Base-by-base conservation (phyloP, 2,797 vertebrate genomes). In the Alcedo atthis region DNA sequence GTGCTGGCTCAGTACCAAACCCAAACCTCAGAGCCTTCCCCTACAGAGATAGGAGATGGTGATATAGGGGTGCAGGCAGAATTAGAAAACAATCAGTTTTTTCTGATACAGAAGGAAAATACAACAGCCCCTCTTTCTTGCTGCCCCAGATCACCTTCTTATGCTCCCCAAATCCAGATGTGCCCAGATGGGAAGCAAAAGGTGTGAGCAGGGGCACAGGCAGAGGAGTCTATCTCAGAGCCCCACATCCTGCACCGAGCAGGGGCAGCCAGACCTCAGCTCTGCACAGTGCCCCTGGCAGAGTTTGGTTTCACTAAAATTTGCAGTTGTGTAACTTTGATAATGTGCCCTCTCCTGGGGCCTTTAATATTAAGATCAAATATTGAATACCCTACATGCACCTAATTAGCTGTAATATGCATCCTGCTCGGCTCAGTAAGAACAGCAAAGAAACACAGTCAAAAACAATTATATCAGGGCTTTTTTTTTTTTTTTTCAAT, bases 321-420 rank as follows among this genome's bases (percentile, higher is more conserved):
- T 46, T 69, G 68, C 78, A 70, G 19, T n/a, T 82, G 63, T 74
- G 49, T 87, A 92, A 82, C 92, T 94, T 46, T 51, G 81, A 82
- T 80, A 82, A 89, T 21, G n/a, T 90, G 69, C 46, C 78, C 71
- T 84, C 92, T 95, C 93, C 84, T 11, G 84, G n/a, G 94, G 57
- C 88, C 84, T 73, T 85, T 30, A 87, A 74, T 82, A 90, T 87
- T 67, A 70, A 95, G 86, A 90, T 90, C 81, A 94, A 94, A 94
- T 75, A 87, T 54, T 80, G 89, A 89, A 85, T 74, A 92, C 86
- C 64, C 86, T 82, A 67, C 54, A 51, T 71, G 92, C 54, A 71
- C 64, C 68, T 95, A 87, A 94, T 96, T 92, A 95, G 68, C 75
- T 80, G 42, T 68, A 89, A 92, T 87, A 80, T 24, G 79, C 84